These are phyloP conservation scores for Euclidia mi DNA, from an alignment of 2,888 invertebrate genomes.

Conservation along the genomic window DNA sequence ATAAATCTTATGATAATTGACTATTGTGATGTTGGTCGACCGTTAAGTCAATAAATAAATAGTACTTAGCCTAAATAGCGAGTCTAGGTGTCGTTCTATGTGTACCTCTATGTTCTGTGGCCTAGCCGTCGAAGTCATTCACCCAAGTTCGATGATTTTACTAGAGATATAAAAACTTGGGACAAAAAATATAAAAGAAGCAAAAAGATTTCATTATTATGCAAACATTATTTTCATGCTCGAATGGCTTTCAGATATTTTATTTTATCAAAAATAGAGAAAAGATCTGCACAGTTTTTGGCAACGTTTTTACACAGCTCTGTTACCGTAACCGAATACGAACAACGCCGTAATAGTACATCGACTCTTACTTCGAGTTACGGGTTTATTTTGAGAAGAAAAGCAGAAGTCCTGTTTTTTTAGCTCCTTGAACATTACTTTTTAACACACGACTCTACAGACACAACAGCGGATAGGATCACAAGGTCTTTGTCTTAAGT, in stretches of 20 bases:
- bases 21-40: conserved; percentile 29
- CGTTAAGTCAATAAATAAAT: conserved; percentile 22
- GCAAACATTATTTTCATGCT: conserved; percentile 17
- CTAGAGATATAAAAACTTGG: conserved; percentile 7
- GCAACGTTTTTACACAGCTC: not conserved
- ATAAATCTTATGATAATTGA: conserved; percentile 45
- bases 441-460: too few species aligned
- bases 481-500: too few species aligned
- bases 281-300: not conserved
- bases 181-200: not conserved
- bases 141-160: conserved; percentile 4
- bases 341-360: too few species aligned
- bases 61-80: conserved; percentile 28
- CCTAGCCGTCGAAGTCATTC: conserved; percentile 12
- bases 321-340: too few species aligned
- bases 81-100: conserved; percentile 8
- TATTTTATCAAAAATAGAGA: not conserved
- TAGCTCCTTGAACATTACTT: too few species aligned
- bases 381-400: too few species aligned
- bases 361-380: too few species aligned
- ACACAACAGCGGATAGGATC: too few species aligned
- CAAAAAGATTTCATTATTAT: conserved; percentile 13
- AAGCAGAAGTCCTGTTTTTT: too few species aligned
- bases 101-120: not conserved
- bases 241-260: conserved; percentile 1